Conservation (phyloP, 2,113 vertebrate species). For the Calypte anna region DNA sequence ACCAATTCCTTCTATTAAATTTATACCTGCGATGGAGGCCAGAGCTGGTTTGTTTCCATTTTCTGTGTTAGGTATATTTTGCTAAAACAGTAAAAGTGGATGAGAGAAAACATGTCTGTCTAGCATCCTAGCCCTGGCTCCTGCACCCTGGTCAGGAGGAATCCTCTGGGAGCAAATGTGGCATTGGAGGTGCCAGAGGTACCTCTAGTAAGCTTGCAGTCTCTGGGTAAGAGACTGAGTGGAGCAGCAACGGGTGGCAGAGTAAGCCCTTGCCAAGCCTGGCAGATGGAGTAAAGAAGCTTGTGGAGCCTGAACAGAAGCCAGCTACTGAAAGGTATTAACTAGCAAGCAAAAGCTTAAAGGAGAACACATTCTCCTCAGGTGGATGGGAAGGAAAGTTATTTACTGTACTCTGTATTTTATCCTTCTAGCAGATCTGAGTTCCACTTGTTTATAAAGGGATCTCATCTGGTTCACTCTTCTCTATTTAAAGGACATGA, state of each 20-base stretch:
- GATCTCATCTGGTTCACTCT: neutral
- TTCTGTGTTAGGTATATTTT: neutral
- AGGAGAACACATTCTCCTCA: neutral
- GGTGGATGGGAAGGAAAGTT: neutral
- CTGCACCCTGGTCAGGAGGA: neutral
- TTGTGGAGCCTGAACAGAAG: neutral
- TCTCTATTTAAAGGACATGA: neutral
- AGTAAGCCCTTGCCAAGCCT: neutral
- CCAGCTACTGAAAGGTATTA: neutral
- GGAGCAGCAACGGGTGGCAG: neutral
- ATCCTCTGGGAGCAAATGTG: neutral
- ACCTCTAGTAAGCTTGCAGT: neutral
- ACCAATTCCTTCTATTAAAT: neutral
- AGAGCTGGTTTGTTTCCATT: neutral
- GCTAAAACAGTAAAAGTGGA: neutral
- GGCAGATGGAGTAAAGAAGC: neutral
- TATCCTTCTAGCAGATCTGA: neutral
- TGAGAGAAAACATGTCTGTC: neutral
- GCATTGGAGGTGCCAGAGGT: neutral
- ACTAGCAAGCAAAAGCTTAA: neutral
- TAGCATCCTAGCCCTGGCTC: neutral
- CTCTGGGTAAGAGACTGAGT: neutral
- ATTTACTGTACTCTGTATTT: neutral
- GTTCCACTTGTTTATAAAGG: neutral
- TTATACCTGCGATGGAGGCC: neutral